Evolutionary conservation across 2,113 vertebrate species (phyloP), one percentile per base, ranked within the genome.

Genomic region (Psephotus haematonotus): DNA sequence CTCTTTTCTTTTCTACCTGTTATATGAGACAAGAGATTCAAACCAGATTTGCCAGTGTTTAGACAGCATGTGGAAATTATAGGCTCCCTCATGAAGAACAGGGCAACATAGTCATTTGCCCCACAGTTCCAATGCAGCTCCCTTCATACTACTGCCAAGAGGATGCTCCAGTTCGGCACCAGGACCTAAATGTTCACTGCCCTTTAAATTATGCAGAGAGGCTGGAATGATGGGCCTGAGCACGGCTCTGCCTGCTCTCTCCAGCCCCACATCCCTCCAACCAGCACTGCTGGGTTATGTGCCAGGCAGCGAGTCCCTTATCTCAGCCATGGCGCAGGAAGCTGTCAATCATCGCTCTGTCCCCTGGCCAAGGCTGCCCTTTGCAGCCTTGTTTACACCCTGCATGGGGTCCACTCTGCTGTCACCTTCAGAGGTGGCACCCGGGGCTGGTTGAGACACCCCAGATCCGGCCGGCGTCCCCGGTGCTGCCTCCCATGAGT

Each of bases 301-400:
- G 71, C 88, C 29, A 5, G 77, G 90, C 47, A 15, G 88, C 22
- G 7, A 81, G 95, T 90, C 95, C 88, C 88, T 85, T 92, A 90
- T 93, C 82, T 69, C 77, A 75, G 72, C 90, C 29, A 22, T 28
- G 65, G 80, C 4, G 49, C n/a, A 94, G 97, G 97, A 98, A 98
- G 81, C 7, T 74, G 94, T 96, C 97, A 90, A 65, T 96, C 96
- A 92, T 24, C 39, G 7, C 84, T 67, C 78, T 96, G 92, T 91
- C 46, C 72, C 35, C 33, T 2, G 17, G 95, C 94, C 96, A 97
- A 95, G 44, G 68, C 62, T 76, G 84, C 91, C 95, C 88, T 90
- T 92, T 80, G 82, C 84, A 75, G 24, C 82, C 24, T 5, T 29
- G 82, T 86, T 96, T 85, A 92, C 79, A 77, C 18, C 76, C 93